Evolutionary conservation across 2,888 invertebrate genomes (phyloP).

Genomic region (Lydus trimaculatus): DNA sequence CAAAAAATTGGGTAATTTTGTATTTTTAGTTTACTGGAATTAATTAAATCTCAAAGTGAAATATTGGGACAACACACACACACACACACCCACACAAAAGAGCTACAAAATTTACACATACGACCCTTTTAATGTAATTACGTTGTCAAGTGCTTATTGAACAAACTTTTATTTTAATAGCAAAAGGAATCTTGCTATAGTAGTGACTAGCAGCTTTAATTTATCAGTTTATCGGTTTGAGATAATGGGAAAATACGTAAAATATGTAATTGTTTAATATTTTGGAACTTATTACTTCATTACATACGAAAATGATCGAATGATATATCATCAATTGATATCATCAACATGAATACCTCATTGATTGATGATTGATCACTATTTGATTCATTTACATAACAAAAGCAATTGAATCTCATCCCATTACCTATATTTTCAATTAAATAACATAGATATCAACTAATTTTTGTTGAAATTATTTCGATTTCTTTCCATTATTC

Average conservation of each 20-base stretch:
- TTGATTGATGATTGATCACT: conserved; percentile 27
- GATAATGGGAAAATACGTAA: too few relatives aligned
- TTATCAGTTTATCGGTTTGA: too few relatives aligned
- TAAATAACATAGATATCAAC: neutral
- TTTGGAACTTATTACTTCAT: neutral
- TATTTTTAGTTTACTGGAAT: conserved; percentile 34
- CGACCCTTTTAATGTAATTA: conserved; percentile 39
- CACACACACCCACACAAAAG: neutral
- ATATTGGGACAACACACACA: conserved; percentile 34
- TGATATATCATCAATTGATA: neutral
- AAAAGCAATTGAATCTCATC: conserved; percentile 18
- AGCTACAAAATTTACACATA: neutral
- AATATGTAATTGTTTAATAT: too few relatives aligned
- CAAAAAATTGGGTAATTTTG: conserved; percentile 26
- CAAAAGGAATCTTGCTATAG: too few relatives aligned
- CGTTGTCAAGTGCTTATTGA: conserved; percentile 37
- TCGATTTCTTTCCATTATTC: conserved; percentile 15
- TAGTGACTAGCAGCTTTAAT: too few relatives aligned
- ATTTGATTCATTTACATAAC: conserved; percentile 30
- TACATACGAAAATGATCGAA: too few relatives aligned
- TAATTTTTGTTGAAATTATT: conserved; percentile 24
- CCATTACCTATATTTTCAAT: neutral
- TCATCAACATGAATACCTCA: neutral
- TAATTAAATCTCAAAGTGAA: conserved; percentile 38
- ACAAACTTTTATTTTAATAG: conserved; percentile 23